Percentiles rank a stretch among this genome's conserved stretches.
These are phyloP conservation scores for Pelagia noctiluca DNA, from an alignment of 30 jellyfish, hydroid and myxozoan species.

Conservation along the genomic window DNA sequence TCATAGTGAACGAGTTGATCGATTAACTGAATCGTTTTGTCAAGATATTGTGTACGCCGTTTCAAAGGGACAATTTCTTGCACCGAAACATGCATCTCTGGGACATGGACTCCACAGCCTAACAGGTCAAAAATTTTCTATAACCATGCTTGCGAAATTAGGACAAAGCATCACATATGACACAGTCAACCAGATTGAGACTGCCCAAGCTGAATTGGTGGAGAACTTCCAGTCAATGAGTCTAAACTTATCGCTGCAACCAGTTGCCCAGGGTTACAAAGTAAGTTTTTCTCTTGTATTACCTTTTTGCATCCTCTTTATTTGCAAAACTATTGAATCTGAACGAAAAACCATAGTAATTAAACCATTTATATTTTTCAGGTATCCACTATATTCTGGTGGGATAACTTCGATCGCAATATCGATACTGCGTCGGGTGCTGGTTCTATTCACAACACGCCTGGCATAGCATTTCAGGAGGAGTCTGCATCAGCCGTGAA, in stretches of 20 bases:
- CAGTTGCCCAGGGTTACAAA: not conserved
- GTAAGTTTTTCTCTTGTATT: too few species aligned
- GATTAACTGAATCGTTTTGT: slow-evolving; percentile 27
- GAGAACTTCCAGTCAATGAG: not conserved
- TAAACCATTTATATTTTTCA: not conserved
- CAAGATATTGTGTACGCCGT: slow-evolving; percentile 24
- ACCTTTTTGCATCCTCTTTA: too few species aligned
- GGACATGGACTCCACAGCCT: slow-evolving; percentile 19
- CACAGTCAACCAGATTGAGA: too few species aligned
- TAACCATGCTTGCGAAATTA: not conserved
- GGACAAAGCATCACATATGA: not conserved
- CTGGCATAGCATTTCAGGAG: not conserved
- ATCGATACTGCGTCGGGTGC: not conserved
- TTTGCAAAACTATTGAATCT: too few species aligned
- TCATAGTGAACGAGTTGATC: slow-evolving; percentile 2
- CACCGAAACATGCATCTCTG: slow-evolving; percentile 29
- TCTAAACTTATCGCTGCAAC: not conserved
- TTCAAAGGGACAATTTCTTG: slow-evolving; percentile 22
- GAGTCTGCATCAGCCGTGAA: not conserved
- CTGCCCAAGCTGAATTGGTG: not conserved
- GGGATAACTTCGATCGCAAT: not conserved
- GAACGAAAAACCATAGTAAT: too few species aligned
- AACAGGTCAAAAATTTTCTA: not conserved
- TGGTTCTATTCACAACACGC: not conserved
- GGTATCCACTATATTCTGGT: not conserved